phyloP scores from a whole-genome alignment of 2,888 invertebrate genomes.

The Himalopsyche japonica region DNA sequence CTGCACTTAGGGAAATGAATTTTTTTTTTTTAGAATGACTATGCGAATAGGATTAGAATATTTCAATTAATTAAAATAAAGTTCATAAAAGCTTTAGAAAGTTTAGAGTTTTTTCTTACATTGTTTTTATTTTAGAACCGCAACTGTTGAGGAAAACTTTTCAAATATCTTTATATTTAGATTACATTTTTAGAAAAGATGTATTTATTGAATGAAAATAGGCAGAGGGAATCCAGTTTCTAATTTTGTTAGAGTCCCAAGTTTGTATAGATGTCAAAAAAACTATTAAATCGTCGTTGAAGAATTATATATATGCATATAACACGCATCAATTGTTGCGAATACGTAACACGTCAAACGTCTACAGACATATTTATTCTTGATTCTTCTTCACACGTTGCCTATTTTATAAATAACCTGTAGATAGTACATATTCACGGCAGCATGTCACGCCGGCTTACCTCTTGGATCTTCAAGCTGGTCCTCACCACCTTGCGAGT shows the following conservation, averaged over 20 bases:
- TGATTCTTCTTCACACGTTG: not conserved
- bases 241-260: not conserved
- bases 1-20: not conserved
- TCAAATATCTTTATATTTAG: not conserved
- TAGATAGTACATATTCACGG: not conserved
- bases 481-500: slow-evolving; percentile 71
- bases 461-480: slow-evolving; percentile 74
- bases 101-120: too few species aligned
- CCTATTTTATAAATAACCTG: slow-evolving; percentile 11
- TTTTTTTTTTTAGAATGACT: not conserved
- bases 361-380: not conserved
- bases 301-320: not conserved
- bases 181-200: not conserved
- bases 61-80: too few species aligned
- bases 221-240: not conserved
- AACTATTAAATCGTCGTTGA: not conserved
- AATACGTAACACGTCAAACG: slow-evolving; percentile 24
- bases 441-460: slow-evolving; percentile 50
- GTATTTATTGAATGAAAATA: not conserved
- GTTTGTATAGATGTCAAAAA: not conserved
- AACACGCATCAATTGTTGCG: not conserved
- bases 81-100: too few species aligned
- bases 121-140: too few species aligned
- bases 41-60: not conserved
- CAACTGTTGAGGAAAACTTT: not conserved